Conservation (phyloP, 1,140 invertebrate species). For the Lasioglossum baleicum region DNA sequence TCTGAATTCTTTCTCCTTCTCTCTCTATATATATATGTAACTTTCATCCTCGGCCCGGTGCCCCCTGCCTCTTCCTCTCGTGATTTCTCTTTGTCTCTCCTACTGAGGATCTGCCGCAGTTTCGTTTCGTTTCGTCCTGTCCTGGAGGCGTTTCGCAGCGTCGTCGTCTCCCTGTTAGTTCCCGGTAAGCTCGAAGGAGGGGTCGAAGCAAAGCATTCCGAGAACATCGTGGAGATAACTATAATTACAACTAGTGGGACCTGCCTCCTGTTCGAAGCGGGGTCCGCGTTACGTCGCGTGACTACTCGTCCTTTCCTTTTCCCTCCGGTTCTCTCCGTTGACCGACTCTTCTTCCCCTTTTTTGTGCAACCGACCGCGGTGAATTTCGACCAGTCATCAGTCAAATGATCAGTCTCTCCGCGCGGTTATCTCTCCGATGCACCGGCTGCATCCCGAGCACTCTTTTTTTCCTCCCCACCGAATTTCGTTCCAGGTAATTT, state of each 20-base stretch:
- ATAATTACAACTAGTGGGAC: constrained; percentile 68
- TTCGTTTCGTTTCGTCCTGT: constrained; percentile 54
- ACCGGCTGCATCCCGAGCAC: not conserved
- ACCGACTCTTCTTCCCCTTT: not conserved
- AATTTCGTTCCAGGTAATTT: not conserved
- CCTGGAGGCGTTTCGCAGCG: constrained; percentile 26
- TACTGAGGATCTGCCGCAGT: constrained; percentile 45
- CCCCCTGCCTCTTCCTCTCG: constrained; percentile 49
- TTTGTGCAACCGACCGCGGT: not conserved
- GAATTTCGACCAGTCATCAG: constrained; percentile 26
- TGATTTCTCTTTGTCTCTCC: constrained; percentile 62
- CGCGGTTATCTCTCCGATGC: not conserved
- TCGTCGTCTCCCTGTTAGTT: constrained; percentile 64
- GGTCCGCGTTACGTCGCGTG: constrained; percentile 54
- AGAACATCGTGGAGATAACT: constrained; percentile 72
- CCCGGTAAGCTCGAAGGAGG: constrained; percentile 68
- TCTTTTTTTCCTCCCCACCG: not conserved
- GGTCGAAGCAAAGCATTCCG: constrained; percentile 69
- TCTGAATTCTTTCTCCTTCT: constrained; percentile 62
- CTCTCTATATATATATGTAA: constrained; percentile 61
- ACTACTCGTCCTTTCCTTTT: constrained; percentile 42
- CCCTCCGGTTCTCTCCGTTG: constrained; percentile 24
- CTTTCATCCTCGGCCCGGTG: constrained; percentile 56
- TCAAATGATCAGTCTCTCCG: constrained; percentile 10
- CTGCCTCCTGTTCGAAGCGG: constrained; percentile 53